phyloP scores from a whole-genome alignment of 1,140 invertebrate species.

The Anastrepha ludens region DNA sequence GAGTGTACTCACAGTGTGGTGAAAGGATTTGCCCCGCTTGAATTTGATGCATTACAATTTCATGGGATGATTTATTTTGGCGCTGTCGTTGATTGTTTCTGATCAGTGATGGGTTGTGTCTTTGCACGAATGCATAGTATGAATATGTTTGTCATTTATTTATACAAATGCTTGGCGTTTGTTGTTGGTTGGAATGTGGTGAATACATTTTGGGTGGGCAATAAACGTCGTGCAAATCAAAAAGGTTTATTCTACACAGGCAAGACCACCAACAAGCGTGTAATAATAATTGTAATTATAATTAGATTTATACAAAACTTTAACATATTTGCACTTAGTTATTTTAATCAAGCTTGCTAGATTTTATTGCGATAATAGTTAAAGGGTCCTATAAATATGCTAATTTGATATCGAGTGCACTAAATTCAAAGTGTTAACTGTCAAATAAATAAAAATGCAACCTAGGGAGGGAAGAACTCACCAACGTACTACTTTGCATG shows the following conservation, averaged over 20 bases:
- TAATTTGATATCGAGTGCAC: no score
- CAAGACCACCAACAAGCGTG: not conserved
- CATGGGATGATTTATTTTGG: conserved; percentile 31
- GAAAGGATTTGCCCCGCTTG: conserved; percentile 42
- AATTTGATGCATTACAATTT: conserved; percentile 47
- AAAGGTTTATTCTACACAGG: not conserved
- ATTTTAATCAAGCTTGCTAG: no score
- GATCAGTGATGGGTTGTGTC: conserved; percentile 25
- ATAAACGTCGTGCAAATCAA: conserved; percentile 9
- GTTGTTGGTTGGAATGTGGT: not conserved
- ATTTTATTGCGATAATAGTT: no score
- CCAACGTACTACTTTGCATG: no score
- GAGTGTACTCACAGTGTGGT: conserved; percentile 33
- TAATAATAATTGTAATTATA: not conserved
- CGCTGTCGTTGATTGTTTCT: conserved; percentile 16
- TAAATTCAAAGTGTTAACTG: no score
- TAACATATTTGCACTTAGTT: no score
- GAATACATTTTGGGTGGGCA: conserved; percentile 8
- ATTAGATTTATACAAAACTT: not conserved
- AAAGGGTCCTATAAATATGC: no score
- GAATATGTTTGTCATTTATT: conserved; percentile 24
- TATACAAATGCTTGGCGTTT: not conserved
- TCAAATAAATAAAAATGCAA: no score
- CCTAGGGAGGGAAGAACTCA: no score
- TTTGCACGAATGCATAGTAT: conserved; percentile 1